These are phyloP conservation scores for Channa maculata DNA, from an alignment of 2,113 vertebrate genomes.

Conservation along the genomic window DNA sequence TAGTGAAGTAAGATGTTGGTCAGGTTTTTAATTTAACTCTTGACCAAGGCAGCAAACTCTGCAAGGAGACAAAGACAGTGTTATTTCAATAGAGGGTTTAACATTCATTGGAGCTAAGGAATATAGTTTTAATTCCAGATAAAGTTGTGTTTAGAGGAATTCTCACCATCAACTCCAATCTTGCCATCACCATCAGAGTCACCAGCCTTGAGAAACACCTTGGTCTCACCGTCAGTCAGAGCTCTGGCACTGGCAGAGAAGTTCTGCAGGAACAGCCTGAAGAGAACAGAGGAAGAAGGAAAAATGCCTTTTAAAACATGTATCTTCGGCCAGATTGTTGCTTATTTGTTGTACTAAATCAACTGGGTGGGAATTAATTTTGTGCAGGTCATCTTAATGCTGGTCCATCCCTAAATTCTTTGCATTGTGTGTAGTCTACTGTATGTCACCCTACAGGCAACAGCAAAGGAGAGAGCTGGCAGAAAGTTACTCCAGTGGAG, in stretches of 20 bases:
- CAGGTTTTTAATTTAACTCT: conserved; percentile 78
- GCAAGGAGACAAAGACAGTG: conserved; percentile 42
- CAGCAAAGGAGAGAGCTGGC: conserved; percentile 1
- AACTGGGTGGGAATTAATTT: background rate
- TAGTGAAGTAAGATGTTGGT: conserved; percentile 73
- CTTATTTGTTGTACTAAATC: no score
- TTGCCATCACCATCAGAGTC: conserved; percentile 86
- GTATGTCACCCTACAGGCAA: background rate
- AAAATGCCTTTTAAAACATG: no score
- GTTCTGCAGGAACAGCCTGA: conserved; percentile 86
- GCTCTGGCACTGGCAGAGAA: conserved; percentile 81
- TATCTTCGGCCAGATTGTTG: no score
- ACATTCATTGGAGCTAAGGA: background rate
- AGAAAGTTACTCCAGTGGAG: conserved; percentile 7
- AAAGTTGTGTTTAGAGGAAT: background rate
- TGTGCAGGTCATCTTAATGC: background rate
- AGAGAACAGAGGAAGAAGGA: background rate
- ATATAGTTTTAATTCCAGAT: background rate
- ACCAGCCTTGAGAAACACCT: conserved; percentile 80
- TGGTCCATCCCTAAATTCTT: background rate
- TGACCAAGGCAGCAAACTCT: conserved; percentile 86
- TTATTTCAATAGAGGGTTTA: background rate
- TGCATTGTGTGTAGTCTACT: background rate
- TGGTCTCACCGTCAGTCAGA: conserved; percentile 84
- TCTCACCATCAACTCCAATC: conserved; percentile 86